phyloP scores from a whole-genome alignment of 2,113 vertebrate genomes.

The Alaudala cheleensis region DNA sequence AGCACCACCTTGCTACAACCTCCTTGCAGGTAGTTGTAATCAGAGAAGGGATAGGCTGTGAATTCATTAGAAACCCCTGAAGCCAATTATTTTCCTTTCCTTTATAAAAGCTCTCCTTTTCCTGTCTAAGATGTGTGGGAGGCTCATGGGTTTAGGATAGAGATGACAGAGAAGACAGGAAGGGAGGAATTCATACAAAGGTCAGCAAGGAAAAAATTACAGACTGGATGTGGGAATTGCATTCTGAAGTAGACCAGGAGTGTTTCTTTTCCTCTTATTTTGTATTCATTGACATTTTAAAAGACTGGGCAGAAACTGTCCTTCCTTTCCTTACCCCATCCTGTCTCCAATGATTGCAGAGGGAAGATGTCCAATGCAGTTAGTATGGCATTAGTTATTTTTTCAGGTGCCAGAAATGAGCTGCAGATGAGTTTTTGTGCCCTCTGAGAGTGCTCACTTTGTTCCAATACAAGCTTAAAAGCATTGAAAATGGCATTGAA shows the following conservation, averaged over 20 bases:
- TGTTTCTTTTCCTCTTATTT: background rate
- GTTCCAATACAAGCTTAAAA: background rate
- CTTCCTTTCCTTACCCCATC: background rate
- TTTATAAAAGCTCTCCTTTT: background rate
- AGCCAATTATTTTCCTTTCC: background rate
- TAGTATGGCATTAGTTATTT: background rate
- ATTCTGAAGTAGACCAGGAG: background rate
- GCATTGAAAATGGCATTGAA: background rate
- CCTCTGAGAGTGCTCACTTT: background rate
- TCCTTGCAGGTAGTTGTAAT: background rate
- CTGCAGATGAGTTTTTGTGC: background rate
- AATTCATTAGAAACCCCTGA: background rate
- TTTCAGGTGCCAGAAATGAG: background rate
- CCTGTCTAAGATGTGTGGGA: background rate
- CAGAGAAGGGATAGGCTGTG: background rate
- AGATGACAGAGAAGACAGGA: background rate
- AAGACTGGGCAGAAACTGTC: background rate
- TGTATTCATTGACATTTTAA: background rate
- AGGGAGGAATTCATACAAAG: background rate
- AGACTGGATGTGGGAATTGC: background rate
- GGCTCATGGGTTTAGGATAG: background rate
- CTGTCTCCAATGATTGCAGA: background rate
- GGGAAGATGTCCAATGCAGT: background rate
- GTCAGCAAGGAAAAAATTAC: background rate
- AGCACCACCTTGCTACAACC: background rate